These are phyloP conservation scores for Ochropacha duplaris DNA, from an alignment of 2,888 invertebrate genomes.

Conservation along the genomic window DNA sequence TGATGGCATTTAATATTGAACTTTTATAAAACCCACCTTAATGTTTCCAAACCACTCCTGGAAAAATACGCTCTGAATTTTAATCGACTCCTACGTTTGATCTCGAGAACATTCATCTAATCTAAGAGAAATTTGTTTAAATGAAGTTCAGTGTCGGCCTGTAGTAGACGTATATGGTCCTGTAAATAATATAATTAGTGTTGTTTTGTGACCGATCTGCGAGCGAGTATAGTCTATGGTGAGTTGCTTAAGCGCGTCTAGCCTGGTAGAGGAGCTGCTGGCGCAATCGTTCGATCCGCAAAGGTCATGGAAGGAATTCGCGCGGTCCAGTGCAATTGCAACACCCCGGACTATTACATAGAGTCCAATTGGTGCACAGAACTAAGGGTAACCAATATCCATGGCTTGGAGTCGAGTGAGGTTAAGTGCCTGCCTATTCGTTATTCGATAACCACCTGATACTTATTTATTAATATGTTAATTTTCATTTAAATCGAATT, in stretches of 20 bases:
- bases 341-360: slow-evolving; percentile 61
- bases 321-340: slow-evolving; percentile 76
- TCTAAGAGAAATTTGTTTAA: too few species aligned
- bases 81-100: neutral
- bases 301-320: slow-evolving; percentile 82
- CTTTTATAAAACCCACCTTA: too few species aligned
- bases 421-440: slow-evolving; percentile 17
- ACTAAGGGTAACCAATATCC: slow-evolving; percentile 43
- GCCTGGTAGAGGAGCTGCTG: slow-evolving; percentile 71
- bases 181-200: neutral
- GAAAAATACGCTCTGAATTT: too few species aligned
- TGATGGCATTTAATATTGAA: too few species aligned
- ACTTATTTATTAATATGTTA: slow-evolving; percentile 6
- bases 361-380: slow-evolving; percentile 47
- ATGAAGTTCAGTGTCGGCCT: neutral
- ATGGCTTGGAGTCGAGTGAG: slow-evolving; percentile 10
- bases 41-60: too few species aligned
- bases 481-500: neutral
- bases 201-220: neutral
- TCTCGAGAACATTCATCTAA: neutral
- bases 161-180: neutral
- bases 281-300: slow-evolving; percentile 80
- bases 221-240: slow-evolving; percentile 59
- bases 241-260: slow-evolving; percentile 77
- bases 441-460: slow-evolving; percentile 19